phyloP scores from a whole-genome alignment of 1,140 invertebrate species.

The Batillaria attramentaria region DNA sequence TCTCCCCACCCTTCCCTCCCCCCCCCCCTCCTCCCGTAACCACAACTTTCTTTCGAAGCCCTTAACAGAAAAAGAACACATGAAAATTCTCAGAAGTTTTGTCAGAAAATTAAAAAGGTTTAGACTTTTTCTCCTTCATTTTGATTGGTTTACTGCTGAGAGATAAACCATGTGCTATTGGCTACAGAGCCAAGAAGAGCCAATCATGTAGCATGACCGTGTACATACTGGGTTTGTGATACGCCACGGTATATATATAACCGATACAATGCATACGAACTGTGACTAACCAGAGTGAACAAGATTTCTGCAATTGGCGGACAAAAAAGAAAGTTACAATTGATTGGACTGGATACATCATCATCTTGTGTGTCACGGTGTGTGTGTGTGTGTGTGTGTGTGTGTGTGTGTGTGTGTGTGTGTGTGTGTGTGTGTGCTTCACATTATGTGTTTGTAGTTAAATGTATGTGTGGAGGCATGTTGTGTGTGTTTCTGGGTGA shows the following conservation, averaged over 20 bases:
- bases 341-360: neutral
- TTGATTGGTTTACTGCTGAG: no score
- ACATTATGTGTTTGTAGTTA: neutral
- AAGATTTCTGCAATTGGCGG: neutral
- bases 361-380: neutral
- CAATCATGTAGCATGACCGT: neutral
- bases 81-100: no score
- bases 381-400: neutral
- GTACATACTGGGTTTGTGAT: neutral
- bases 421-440: constrained; percentile 15
- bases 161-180: no score
- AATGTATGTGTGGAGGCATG: neutral
- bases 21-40: no score
- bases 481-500: neutral
- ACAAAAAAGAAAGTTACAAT: neutral
- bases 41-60: no score
- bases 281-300: no score
- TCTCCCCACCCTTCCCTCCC: no score
- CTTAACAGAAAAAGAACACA: no score
- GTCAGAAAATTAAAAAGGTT: no score
- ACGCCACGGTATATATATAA: neutral
- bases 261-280: no score
- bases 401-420: constrained; percentile 10
- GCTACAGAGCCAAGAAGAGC: neutral
- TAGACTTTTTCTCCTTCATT: no score